These are phyloP conservation scores for Bilobella aurantiaca DNA, from an alignment of 1,140 invertebrate genomes.

Conservation along the genomic window DNA sequence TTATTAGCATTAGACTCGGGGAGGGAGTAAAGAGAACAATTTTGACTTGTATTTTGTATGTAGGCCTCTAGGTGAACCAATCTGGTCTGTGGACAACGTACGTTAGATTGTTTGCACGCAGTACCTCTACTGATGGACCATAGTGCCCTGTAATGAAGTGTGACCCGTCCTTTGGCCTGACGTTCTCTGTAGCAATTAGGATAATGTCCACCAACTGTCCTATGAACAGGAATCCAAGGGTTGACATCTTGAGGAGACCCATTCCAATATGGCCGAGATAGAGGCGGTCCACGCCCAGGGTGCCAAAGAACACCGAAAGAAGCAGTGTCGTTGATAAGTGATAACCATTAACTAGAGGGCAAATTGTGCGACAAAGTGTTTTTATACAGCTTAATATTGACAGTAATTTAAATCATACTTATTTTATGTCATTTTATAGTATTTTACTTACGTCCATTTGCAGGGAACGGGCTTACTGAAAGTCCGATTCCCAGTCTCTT, in stretches of 20 bases:
- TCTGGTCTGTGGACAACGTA: constrained; percentile 70
- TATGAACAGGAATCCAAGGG: constrained; percentile 92
- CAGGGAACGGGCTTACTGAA: constrained; percentile 76
- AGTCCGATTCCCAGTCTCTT: constrained; percentile 61
- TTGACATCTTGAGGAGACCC: constrained; percentile 86
- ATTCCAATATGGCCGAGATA: constrained; percentile 93
- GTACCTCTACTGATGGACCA: constrained; percentile 69
- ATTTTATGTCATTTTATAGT: too few species aligned
- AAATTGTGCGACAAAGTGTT: too few species aligned
- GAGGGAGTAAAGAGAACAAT: too few species aligned
- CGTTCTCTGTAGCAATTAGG: constrained; percentile 82
- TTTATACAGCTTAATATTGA: too few species aligned
- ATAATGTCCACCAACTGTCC: constrained; percentile 90
- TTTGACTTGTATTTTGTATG: too few species aligned
- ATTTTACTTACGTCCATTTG: constrained; percentile 76
- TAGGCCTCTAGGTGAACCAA: constrained; percentile 45
- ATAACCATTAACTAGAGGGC: too few species aligned
- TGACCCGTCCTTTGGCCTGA: constrained; percentile 92
- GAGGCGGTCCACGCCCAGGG: constrained; percentile 95
- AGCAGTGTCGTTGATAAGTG: constrained; percentile 82
- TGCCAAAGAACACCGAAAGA: constrained; percentile 87
- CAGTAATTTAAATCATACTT: too few species aligned
- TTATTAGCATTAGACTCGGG: too few species aligned
- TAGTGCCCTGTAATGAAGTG: constrained; percentile 89
- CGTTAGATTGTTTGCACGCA: constrained; percentile 74